A percentile compares a stretch with the other conserved stretches of the same genome.
Conservation (phyloP, 1,140 invertebrate genomes). For the Macrobrachium nipponense region DNA sequence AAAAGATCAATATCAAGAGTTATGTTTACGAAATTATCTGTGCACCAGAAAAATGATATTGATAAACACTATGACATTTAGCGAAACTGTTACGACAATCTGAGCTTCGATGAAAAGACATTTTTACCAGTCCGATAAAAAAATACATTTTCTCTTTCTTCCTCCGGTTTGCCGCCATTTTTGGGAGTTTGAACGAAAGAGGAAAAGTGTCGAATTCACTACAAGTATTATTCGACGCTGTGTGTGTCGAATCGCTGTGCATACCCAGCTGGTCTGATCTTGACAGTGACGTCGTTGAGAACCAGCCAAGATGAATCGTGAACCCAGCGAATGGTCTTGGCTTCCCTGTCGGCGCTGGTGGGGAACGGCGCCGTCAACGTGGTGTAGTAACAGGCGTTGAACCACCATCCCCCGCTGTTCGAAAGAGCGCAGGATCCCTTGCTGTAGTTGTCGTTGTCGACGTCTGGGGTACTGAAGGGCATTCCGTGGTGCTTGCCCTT, state of each 20-base stretch:
- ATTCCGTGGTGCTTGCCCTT: conserved; percentile 22
- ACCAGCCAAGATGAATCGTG: conserved; percentile 1
- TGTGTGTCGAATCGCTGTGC: conserved; percentile 3
- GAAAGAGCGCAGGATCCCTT: conserved; percentile 7
- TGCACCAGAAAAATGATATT: no score
- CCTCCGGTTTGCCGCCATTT: no score
- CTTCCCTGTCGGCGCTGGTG: not conserved
- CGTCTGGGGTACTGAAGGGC: conserved; percentile 34
- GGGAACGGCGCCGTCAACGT: conserved; percentile 37
- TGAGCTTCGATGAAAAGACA: no score
- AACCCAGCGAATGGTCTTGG: conserved; percentile 32
- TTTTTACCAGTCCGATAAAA: no score
- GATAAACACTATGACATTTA: no score
- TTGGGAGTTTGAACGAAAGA: no score
- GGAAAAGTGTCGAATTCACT: no score
- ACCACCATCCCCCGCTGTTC: conserved; percentile 45
- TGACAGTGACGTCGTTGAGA: conserved; percentile 27
- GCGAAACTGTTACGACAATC: no score
- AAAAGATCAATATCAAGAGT: no score
- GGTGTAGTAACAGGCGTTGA: conserved; percentile 24
- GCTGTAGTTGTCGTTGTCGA: conserved; percentile 12
- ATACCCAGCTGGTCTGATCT: conserved; percentile 11
- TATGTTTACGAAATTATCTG: no score
- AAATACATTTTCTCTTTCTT: no score
- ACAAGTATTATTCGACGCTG: no score